Evolutionary conservation across 2,113 vertebrate species (phyloP), one percentile per base, ranked within the genome.

Genomic region (Paramisgurnus dabryanus): DNA sequence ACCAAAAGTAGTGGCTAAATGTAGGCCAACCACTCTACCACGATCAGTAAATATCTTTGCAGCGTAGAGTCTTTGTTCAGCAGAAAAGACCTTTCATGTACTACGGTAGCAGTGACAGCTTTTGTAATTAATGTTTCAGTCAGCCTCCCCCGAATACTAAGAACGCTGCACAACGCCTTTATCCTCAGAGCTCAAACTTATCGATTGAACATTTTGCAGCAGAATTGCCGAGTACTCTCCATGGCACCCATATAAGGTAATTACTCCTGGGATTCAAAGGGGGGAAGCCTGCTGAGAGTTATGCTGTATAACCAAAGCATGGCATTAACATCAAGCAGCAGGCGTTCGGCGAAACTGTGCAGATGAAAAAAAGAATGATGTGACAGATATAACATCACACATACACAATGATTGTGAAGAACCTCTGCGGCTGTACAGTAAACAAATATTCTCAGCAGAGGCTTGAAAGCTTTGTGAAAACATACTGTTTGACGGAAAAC

Each of bases 371-470:
- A 60, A 55, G 71, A 74, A 45, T 7, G 12, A 55, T 45, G 11
- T 40, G 49, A 73, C 61, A 73, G 68, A 18, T 45, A 27, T 27
- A 43, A 12, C 41, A 6, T 45, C 55, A 73, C 57, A 60, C 27
- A 22, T 22, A 22, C 57, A 55, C 10, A 18, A 40, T 12, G 70
- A 61, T 57, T 45, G 4, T 61, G 18, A 22, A 69, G 82, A 88
- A 88, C 74, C 72, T 81, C 57, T 63, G 72, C 58, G 2, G 22
- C 58, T 83, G 57, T 78, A 86, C 65, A 27, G 41, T 73, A 63
- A 53, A 83, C 27, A 58, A 80, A 34, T 76, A n/a, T 27, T 65
- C 41, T 53, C 39, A 77, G 80, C 49, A 40, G 13, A 40, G 15
- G 41, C 47, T 49, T 17, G 9, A 41, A 34, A 75, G 17, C 10